These are phyloP conservation scores for Diadumene lineata DNA, from an alignment of 92 coral and sea anemone genomes.

Conservation along the genomic window DNA sequence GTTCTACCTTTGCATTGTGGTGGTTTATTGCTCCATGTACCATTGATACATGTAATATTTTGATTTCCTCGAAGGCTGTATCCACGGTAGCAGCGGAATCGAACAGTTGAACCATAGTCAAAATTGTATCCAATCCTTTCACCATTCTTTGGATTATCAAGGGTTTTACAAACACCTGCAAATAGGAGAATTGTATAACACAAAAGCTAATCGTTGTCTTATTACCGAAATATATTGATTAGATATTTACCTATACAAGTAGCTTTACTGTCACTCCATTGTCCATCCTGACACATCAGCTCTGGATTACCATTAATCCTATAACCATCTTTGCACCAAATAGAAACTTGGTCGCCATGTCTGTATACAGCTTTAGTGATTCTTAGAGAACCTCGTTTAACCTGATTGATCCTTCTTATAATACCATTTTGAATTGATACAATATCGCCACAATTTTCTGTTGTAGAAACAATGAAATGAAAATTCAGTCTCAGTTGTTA, in stretches of 20 bases:
- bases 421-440: background rate
- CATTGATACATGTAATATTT: slow-evolving; percentile 14
- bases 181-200: no score
- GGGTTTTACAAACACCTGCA: background rate
- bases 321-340: slow-evolving; percentile 4
- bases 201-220: background rate
- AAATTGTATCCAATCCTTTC: background rate
- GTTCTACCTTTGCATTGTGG: slow-evolving; percentile 32
- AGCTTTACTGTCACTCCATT: slow-evolving; percentile 32
- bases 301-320: slow-evolving; percentile 10
- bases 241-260: slow-evolving; percentile 41
- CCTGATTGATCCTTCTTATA: no score
- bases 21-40: slow-evolving; percentile 16
- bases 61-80: slow-evolving; percentile 8
- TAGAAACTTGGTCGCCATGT: background rate
- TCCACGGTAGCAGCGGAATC: background rate
- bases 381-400: background rate
- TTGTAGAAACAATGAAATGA: no score
- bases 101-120: slow-evolving; percentile 8
- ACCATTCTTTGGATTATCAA: background rate
- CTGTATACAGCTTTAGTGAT: background rate
- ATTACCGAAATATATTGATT: background rate
- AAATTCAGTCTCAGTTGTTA: no score
- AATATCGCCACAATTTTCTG: no score
- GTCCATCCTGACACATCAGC: slow-evolving; percentile 37